Conservation (phyloP, 2,113 vertebrate species). For the Scolopax mira region DNA sequence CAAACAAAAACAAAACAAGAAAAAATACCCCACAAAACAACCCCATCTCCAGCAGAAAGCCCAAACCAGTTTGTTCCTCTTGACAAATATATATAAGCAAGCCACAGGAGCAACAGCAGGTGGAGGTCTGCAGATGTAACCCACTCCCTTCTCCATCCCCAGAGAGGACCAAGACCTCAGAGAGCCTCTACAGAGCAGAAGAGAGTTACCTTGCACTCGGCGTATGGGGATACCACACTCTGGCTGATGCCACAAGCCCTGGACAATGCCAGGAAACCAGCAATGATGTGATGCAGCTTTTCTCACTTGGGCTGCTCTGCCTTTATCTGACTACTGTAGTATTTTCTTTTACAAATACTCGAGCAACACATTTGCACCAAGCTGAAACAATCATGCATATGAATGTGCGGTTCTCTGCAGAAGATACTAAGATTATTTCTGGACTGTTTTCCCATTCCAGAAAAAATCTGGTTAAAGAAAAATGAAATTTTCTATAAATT, state of each 20-base stretch:
- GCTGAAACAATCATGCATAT: not conserved
- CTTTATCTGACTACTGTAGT: not conserved
- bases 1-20: too few species aligned
- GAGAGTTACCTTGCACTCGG: not conserved
- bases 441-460: not conserved
- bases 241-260: not conserved
- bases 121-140: not conserved
- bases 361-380: not conserved
- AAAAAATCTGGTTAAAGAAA: not conserved
- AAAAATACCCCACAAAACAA: too few species aligned
- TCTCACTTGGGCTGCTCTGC: not conserved
- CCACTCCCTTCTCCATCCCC: not conserved
- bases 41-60: not conserved
- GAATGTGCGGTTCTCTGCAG: not conserved
- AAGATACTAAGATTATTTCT: not conserved
- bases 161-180: rapidly evolving
- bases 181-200: not conserved
- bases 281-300: not conserved
- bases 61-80: not conserved
- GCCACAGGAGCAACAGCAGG: too few species aligned
- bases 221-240: rapidly evolving
- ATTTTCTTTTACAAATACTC: not conserved
- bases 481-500: not conserved
- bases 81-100: not conserved
- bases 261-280: not conserved